These are phyloP conservation scores for Lerista edwardsae DNA, from an alignment of 2,797 vertebrate species.

Conservation along the genomic window DNA sequence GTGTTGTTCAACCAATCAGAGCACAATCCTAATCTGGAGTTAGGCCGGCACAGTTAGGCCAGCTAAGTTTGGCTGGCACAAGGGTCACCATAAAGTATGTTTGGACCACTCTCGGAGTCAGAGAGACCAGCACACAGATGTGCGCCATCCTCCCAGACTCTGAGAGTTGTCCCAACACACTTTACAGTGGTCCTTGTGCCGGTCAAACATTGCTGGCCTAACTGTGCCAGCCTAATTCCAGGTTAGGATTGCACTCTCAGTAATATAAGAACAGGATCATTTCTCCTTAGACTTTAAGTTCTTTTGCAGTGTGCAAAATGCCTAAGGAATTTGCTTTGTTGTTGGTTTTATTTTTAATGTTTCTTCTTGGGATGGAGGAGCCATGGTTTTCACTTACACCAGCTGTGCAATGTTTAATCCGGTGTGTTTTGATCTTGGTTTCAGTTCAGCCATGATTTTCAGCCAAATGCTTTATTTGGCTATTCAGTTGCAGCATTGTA, in stretches of 20 bases:
- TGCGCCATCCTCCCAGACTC: too few relatives aligned
- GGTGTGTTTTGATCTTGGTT: conserved; percentile 43
- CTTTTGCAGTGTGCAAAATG: conserved; percentile 23
- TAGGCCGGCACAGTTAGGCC: too few relatives aligned
- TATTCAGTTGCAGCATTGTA: background rate
- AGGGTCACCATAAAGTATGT: too few relatives aligned
- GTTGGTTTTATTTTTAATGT: conserved; percentile 31
- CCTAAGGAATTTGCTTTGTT: conserved; percentile 35
- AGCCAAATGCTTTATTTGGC: conserved; percentile 24
- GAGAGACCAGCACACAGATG: too few relatives aligned
- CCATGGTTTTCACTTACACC: conserved; percentile 17
- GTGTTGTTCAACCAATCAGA: background rate
- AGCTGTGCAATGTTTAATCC: conserved; percentile 38
- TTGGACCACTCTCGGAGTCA: too few relatives aligned
- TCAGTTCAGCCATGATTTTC: conserved; percentile 35
- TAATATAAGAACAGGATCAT: background rate
- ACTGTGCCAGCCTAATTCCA: too few relatives aligned
- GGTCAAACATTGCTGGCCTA: too few relatives aligned
- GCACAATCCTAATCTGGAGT: too few relatives aligned
- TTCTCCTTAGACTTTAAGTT: conserved; percentile 23
- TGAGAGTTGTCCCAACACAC: too few relatives aligned
- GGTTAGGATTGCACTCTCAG: too few relatives aligned
- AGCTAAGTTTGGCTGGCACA: too few relatives aligned
- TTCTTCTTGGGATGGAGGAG: conserved; percentile 39
- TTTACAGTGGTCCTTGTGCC: too few relatives aligned